These are phyloP conservation scores for Alethe diademata DNA, from an alignment of 2,113 vertebrate genomes.

Conservation along the genomic window DNA sequence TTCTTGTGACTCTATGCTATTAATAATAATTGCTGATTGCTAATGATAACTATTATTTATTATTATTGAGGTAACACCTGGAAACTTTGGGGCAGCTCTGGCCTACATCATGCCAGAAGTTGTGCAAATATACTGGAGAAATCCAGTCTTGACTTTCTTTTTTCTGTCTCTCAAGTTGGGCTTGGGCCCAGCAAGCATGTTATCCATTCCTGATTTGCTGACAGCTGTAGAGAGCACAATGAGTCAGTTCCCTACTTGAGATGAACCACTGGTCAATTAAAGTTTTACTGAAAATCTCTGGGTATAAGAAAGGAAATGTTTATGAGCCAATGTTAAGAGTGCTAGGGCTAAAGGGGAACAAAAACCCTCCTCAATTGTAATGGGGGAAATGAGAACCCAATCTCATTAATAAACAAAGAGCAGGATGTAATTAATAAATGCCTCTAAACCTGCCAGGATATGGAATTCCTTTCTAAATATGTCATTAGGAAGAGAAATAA, in stretches of 20 bases:
- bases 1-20: background rate
- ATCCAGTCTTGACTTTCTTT: background rate
- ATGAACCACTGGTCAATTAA: conserved; percentile 4
- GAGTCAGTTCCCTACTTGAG: background rate
- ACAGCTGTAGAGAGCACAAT: background rate
- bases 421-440: conserved; percentile 58
- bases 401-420: conserved; percentile 45
- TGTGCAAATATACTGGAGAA: background rate
- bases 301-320: conserved; percentile 13
- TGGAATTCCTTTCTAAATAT: conserved; percentile 29
- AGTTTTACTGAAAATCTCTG: conserved; percentile 12
- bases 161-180: background rate
- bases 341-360: background rate
- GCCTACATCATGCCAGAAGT: background rate
- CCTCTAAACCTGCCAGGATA: background rate
- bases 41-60: background rate
- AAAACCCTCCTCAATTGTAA: conserved; percentile 6
- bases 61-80: background rate
- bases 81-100: background rate
- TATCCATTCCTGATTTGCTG: background rate
- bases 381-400: background rate
- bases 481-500: conserved; percentile 38
- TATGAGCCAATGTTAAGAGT: background rate
- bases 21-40: background rate
- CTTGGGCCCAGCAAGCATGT: accelerated